Conservation (phyloP, 2,888 invertebrate genomes). For the Gastracanthus pulcherrimus region DNA sequence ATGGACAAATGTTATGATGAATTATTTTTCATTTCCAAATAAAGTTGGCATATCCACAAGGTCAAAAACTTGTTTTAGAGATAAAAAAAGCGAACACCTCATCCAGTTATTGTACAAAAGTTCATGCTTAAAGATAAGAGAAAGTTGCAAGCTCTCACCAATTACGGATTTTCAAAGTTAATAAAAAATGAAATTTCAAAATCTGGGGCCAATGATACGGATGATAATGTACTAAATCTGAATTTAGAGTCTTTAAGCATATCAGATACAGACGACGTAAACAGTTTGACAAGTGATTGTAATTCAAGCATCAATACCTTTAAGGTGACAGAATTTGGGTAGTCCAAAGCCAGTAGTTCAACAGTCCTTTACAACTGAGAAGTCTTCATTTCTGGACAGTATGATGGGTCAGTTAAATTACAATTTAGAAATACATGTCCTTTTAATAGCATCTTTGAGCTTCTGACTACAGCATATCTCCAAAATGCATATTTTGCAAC, state of each 20-base stretch:
- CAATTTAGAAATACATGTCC: constrained; percentile 4
- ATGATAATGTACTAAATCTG: background rate
- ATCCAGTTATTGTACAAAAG: background rate
- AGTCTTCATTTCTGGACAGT: background rate
- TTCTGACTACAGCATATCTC: background rate
- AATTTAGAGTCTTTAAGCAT: background rate
- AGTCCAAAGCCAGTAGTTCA: background rate
- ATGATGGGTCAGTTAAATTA: background rate
- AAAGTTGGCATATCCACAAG: constrained; percentile 34
- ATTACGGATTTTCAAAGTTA: background rate
- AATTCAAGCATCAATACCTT: background rate
- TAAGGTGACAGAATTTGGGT: background rate
- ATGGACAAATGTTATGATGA: constrained; percentile 45
- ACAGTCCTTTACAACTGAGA: background rate
- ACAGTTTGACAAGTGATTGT: background rate
- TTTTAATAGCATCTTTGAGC: constrained; percentile 4
- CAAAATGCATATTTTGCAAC: background rate
- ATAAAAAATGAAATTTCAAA: background rate
- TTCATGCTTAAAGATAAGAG: background rate
- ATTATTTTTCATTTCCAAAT: constrained; percentile 10
- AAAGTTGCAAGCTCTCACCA: background rate
- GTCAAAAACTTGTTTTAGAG: constrained; percentile 43
- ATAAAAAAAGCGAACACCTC: constrained; percentile 1
- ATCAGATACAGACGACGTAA: background rate
- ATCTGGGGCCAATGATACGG: background rate